Percentiles rank a stretch among this genome's conserved stretches.
These are phyloP conservation scores for Lacerta agilis DNA, from an alignment of 2,797 vertebrate species.

Conservation along the genomic window DNA sequence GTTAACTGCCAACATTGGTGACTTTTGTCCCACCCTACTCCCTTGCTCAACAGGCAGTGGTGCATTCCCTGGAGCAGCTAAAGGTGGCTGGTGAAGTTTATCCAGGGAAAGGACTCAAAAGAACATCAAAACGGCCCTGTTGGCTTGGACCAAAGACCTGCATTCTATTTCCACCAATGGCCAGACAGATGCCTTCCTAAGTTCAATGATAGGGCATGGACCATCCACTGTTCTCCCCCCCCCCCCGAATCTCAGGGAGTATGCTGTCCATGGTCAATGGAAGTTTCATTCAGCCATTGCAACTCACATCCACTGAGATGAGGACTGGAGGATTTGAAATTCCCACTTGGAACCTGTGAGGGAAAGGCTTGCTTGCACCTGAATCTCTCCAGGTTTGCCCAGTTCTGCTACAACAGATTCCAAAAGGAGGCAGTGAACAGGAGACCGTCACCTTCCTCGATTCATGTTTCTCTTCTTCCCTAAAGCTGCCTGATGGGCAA, in stretches of 20 bases:
- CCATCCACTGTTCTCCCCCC: too few relatives aligned
- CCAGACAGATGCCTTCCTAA: background rate
- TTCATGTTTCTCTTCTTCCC: background rate
- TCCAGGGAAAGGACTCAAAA: conserved; percentile 21
- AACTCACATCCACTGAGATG: background rate
- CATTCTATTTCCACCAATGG: background rate
- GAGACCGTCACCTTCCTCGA: background rate
- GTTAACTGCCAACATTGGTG: background rate
- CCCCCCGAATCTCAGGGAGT: background rate
- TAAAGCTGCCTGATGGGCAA: background rate
- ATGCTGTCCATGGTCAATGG: background rate
- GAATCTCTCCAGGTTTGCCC: background rate
- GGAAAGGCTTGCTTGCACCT: background rate
- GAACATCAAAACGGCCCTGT: background rate
- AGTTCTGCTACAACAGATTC: background rate
- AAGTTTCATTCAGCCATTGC: background rate
- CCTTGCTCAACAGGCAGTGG: background rate
- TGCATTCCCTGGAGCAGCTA: background rate
- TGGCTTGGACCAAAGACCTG: background rate
- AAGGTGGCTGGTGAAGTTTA: background rate
- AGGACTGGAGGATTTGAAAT: background rate
- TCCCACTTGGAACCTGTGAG: background rate
- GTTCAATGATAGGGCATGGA: background rate
- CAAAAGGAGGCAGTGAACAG: background rate
- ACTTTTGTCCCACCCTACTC: background rate